Percentiles rank a stretch among this genome's conserved stretches.
These are phyloP conservation scores for Helicoverpa armigera DNA, from an alignment of 1,140 invertebrate species.

Conservation along the genomic window DNA sequence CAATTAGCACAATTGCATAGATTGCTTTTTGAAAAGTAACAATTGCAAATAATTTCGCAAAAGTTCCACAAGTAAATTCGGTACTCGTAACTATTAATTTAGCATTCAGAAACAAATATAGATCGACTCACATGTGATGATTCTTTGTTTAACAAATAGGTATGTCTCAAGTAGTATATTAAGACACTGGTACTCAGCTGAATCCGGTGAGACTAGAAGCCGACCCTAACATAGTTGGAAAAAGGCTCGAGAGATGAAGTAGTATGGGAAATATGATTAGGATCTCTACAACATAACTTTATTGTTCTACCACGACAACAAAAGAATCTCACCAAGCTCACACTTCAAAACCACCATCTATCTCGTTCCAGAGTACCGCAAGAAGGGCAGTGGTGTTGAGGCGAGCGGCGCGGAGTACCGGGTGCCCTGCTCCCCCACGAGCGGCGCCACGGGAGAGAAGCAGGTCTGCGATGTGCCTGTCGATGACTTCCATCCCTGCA, in stretches of 20 bases:
- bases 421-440: conserved; percentile 86
- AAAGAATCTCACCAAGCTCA: background rate
- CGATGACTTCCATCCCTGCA: conserved; percentile 90
- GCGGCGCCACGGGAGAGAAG: conserved; percentile 80
- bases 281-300: too few species aligned
- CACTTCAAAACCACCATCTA: background rate
- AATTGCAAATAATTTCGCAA: background rate
- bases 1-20: background rate
- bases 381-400: conserved; percentile 79
- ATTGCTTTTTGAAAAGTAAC: conserved; percentile 17
- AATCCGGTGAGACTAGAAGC: too few species aligned
- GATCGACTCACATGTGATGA: too few species aligned
- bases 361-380: conserved; percentile 76
- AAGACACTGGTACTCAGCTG: too few species aligned
- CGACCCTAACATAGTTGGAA: too few species aligned
- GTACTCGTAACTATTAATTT: too few species aligned
- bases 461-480: conserved; percentile 86
- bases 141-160: too few species aligned
- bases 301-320: background rate
- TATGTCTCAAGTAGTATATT: too few species aligned
- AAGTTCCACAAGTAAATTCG: too few species aligned
- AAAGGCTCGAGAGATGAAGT: too few species aligned
- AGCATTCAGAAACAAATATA: too few species aligned
- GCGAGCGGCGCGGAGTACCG: conserved; percentile 79
- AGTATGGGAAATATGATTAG: too few species aligned